Evolutionary conservation across 2,113 vertebrate genomes (phyloP), one percentile per base, ranked within the genome.

Genomic region (Scopus umbretta): DNA sequence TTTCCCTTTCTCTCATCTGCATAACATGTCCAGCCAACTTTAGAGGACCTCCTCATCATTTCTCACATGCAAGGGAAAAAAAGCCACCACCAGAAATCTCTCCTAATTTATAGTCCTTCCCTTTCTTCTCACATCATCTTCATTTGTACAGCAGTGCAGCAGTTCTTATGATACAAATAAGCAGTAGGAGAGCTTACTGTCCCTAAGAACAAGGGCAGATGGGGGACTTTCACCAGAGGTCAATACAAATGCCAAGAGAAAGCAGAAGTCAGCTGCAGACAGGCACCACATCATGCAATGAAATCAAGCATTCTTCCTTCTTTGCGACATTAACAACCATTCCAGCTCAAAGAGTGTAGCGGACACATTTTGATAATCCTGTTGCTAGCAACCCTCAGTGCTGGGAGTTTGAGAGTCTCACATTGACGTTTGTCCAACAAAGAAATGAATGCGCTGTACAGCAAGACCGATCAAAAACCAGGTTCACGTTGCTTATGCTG

Each of bases 361-460:
- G 0, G 19, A 38, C 8, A 32, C 7, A 20, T 40, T 70, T 40
- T 43, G 10, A 42, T 62, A 63, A 49, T 19, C 22, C 21, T 27
- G 1, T 5, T 18, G 22, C 40, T 40, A 52, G 65, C 45, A 34
- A 2, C 14, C 36, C 27, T 40, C 32, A 27, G 1, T 9, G 8
- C 8, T 34, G 17, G 19, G 21, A 45, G 14, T 30, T 47, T 19
- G 3, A 34, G 55, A 42, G 8, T 29, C 22, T 7, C 20, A 20
- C 3, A 3, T 0, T 15, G 9, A 4, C 11, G 3, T 23, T 50
- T 58, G 27, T 29, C 40, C 53, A 76, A 21, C 11, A 45, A 61
- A 62, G 20, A 72, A 65, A 56, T 6, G 0, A 88, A 6, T 23
- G 58, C 27, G 18, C 20, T 5, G 10, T 8, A 32, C 9, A 47